Conservation (phyloP, 2,797 vertebrate genomes). For the Spatula clypeata region DNA sequence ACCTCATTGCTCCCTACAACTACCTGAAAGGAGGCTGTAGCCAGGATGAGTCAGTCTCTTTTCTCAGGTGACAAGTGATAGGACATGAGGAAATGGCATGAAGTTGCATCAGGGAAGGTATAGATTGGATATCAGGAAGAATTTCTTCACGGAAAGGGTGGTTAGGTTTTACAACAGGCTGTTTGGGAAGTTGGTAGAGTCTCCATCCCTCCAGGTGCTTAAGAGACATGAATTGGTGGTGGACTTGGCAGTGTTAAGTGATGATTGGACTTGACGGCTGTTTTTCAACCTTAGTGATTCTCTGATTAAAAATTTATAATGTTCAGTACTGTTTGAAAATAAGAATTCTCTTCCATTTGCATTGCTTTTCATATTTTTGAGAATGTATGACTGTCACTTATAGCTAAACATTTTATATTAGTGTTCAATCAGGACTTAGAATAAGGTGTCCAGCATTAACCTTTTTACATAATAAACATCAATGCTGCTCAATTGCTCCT, state of each 20-base stretch:
- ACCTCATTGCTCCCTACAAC: neutral
- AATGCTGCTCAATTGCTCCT: conserved; percentile 27
- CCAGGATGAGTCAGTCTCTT: neutral
- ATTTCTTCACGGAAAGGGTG: neutral
- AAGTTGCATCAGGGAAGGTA: neutral
- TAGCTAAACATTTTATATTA: neutral
- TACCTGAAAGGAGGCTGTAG: neutral
- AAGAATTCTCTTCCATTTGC: conserved; percentile 42
- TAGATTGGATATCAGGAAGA: neutral
- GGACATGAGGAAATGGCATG: neutral
- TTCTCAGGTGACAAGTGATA: neutral
- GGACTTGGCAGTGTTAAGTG: neutral
- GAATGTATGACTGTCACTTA: conserved; percentile 3
- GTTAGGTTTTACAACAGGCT: neutral
- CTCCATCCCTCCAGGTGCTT: neutral
- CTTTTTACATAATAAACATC: conserved; percentile 55
- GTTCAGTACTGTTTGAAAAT: conserved; percentile 28
- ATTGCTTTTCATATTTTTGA: conserved; percentile 23
- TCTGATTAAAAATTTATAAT: neutral
- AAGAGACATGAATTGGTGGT: neutral
- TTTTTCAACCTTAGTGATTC: neutral
- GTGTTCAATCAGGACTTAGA: neutral
- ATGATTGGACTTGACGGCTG: neutral
- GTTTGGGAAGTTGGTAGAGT: neutral
- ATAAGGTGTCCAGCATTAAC: conserved; percentile 2